A percentile compares a stretch with the other conserved stretches of the same genome.
These are phyloP conservation scores for Spodoptera picta DNA, from an alignment of 2,888 invertebrate genomes.

Conservation along the genomic window DNA sequence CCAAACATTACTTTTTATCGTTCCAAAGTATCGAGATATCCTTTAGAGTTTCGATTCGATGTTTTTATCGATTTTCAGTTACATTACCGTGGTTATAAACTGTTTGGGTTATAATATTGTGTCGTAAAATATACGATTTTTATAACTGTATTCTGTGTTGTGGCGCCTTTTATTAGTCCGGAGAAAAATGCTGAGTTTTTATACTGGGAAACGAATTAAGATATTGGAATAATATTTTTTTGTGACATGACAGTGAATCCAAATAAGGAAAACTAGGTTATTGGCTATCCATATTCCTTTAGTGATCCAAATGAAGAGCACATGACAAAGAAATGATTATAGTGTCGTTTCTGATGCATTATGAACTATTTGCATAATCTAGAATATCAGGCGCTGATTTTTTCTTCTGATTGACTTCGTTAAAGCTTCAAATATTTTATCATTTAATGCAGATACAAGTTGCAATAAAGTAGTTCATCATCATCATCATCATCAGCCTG, in stretches of 20 bases:
- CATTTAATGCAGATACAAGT: too few relatives aligned
- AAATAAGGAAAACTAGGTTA: too few relatives aligned
- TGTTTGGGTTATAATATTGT: slow-evolving; percentile 48
- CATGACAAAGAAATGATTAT: too few relatives aligned
- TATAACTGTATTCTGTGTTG: slow-evolving; percentile 26
- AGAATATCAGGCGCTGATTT: too few relatives aligned
- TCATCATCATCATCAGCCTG: too few relatives aligned
- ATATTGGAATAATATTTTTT: not conserved
- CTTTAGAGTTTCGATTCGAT: slow-evolving; percentile 66
- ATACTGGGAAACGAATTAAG: not conserved
- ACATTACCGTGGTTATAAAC: slow-evolving; percentile 58
- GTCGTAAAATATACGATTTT: slow-evolving; percentile 32
- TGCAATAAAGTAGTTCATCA: too few relatives aligned
- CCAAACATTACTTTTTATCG: slow-evolving; percentile 80
- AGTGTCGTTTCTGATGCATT: too few relatives aligned
- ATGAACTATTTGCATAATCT: too few relatives aligned
- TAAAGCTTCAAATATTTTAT: too few relatives aligned
- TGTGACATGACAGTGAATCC: not conserved
- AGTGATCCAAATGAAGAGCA: too few relatives aligned
- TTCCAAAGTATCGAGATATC: slow-evolving; percentile 71
- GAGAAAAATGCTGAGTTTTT: slow-evolving; percentile 7
- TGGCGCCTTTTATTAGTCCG: slow-evolving; percentile 21
- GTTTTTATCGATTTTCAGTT: slow-evolving; percentile 68
- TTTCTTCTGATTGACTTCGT: too few relatives aligned
- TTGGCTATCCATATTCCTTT: too few relatives aligned